These are phyloP conservation scores for Acrocephalus arundinaceus DNA, from an alignment of 2,113 vertebrate genomes.

Conservation along the genomic window DNA sequence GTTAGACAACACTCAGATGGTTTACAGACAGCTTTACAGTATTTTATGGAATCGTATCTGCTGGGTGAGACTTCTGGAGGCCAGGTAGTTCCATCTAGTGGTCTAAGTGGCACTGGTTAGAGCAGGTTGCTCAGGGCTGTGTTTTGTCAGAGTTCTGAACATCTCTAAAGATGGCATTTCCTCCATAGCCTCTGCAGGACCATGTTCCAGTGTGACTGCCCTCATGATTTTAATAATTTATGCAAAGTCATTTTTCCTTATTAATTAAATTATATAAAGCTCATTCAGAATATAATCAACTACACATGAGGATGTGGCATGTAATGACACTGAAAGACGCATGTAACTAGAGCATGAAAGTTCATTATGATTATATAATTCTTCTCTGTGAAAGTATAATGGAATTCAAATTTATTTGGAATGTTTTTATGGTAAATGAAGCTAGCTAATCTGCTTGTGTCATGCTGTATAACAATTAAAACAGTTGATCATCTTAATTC, in stretches of 20 bases:
- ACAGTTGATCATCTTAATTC: neutral
- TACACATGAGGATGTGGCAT: neutral
- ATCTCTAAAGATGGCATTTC: neutral
- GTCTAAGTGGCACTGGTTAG: neutral
- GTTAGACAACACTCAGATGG: neutral
- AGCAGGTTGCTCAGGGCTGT: neutral
- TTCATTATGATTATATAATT: neutral
- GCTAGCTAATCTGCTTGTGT: neutral
- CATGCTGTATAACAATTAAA: neutral
- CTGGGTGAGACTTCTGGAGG: neutral
- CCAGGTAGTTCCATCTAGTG: neutral
- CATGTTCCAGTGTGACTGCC: neutral
- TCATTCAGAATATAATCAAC: neutral
- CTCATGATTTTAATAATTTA: neutral
- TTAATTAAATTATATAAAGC: neutral
- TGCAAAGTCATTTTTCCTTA: neutral
- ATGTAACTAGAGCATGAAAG: neutral
- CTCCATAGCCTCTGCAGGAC: neutral
- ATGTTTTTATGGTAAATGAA: neutral
- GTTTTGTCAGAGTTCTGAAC: neutral
- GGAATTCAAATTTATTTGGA: neutral
- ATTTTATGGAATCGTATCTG: neutral
- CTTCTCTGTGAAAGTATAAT: neutral
- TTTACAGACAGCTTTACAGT: neutral
- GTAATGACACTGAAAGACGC: neutral